phyloP scores from a whole-genome alignment of 2,113 vertebrate species.

The Boleophthalmus pectinirostris region DNA sequence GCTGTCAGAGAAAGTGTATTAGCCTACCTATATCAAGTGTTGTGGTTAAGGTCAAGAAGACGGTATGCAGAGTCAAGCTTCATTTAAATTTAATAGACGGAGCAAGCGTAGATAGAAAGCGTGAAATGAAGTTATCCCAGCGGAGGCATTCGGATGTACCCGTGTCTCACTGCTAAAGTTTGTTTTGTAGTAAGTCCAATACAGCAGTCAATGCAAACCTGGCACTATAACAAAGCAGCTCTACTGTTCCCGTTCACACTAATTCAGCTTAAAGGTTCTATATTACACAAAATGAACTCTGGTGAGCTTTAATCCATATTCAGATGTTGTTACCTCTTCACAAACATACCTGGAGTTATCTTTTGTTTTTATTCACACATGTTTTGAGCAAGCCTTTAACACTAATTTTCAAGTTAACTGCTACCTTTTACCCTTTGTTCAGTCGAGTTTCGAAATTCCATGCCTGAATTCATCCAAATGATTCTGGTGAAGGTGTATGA shows the following conservation, averaged over 20 bases:
- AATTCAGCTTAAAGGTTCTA: too few species aligned
- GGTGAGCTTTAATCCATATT: too few species aligned
- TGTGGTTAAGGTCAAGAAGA: not conserved
- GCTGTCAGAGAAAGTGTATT: not conserved
- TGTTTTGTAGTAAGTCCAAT: slow-evolving; percentile 20
- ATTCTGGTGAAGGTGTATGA: too few species aligned
- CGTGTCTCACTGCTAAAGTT: slow-evolving; percentile 22
- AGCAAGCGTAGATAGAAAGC: slow-evolving; percentile 24
- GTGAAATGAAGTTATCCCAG: slow-evolving; percentile 50
- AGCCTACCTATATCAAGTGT: slow-evolving; percentile 12
- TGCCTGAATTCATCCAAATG: too few species aligned
- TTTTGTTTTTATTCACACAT: too few species aligned
- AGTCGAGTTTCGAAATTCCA: too few species aligned
- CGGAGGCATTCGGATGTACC: slow-evolving; percentile 32
- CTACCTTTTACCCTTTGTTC: too few species aligned
- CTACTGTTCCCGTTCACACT: not conserved
- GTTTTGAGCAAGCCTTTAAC: too few species aligned
- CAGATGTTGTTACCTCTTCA: too few species aligned
- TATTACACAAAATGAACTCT: too few species aligned
- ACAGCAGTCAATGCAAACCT: slow-evolving; percentile 19
- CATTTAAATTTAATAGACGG: slow-evolving; percentile 24
- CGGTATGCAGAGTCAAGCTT: slow-evolving; percentile 1
- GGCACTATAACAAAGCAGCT: slow-evolving; percentile 8
- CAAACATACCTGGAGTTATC: too few species aligned
- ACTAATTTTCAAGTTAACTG: too few species aligned